A percentile compares a stretch with the other conserved stretches of the same genome.
Evolutionary conservation across 2,113 vertebrate genomes (phyloP).

Genomic region (Leuciscus idus): DNA sequence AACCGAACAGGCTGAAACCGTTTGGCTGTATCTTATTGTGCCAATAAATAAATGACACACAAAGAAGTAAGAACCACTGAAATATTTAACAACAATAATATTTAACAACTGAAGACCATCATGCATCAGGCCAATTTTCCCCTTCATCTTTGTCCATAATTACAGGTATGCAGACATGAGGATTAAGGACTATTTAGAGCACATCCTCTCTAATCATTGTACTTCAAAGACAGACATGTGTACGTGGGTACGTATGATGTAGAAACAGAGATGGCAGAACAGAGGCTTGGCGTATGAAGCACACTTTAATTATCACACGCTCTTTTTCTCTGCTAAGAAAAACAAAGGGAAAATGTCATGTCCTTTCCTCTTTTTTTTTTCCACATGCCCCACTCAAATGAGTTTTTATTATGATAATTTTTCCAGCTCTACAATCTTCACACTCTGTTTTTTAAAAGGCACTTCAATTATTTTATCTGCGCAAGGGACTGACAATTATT

Average conservation of each 20-base stretch:
- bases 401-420: conserved; percentile 58
- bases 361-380: conserved; percentile 33
- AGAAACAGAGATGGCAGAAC: conserved; percentile 24
- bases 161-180: conserved; percentile 23
- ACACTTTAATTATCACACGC: conserved; percentile 58
- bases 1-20: neutral
- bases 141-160: conserved; percentile 19
- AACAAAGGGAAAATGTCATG: conserved; percentile 55
- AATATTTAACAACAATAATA: conserved; percentile 10
- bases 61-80: neutral
- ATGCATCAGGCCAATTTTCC: neutral
- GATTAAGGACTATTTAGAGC: conserved; percentile 23
- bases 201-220: conserved; percentile 32
- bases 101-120: neutral
- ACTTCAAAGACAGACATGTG: conserved; percentile 23
- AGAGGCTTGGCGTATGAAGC: conserved; percentile 30
- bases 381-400: conserved; percentile 6
- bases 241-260: neutral
- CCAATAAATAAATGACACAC: neutral
- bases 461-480: conserved; percentile 45
- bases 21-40: neutral
- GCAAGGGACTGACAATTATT: conserved; percentile 29
- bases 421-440: conserved; percentile 37
- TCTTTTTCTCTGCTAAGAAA: conserved; percentile 43
- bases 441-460: conserved; percentile 45